phyloP scores from a whole-genome alignment of 2,888 invertebrate genomes.

The Ectemnius lituratus region DNA sequence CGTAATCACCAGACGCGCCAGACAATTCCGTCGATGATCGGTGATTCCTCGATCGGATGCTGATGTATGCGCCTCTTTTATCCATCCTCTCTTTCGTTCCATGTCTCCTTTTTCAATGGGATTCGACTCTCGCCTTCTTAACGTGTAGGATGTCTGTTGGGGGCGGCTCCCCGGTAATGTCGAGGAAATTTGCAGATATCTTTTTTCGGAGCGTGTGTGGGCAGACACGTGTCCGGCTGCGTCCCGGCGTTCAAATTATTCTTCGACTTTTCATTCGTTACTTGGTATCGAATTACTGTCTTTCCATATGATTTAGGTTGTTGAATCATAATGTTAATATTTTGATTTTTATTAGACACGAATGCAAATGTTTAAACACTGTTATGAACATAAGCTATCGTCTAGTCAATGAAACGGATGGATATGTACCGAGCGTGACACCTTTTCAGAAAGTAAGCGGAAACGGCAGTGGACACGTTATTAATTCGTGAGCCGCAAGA shows the following conservation, averaged over 20 bases:
- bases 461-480: slow-evolving; percentile 6
- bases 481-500: slow-evolving; percentile 38
- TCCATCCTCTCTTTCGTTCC: neutral
- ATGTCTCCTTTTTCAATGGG: neutral
- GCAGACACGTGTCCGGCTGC: slow-evolving; percentile 49
- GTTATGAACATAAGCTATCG: no score
- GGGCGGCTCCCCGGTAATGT: slow-evolving; percentile 25
- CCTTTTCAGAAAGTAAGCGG: neutral
- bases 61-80: neutral
- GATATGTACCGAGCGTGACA: neutral
- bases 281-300: no score
- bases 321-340: no score
- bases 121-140: neutral
- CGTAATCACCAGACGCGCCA: neutral
- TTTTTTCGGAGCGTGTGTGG: slow-evolving; percentile 52
- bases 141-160: slow-evolving; percentile 28
- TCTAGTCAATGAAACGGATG: no score
- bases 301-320: no score
- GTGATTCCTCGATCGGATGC: slow-evolving; percentile 24
- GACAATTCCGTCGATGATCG: slow-evolving; percentile 33
- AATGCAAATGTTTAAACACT: no score
- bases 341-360: no score
- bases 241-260: no score
- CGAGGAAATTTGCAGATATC: slow-evolving; percentile 45
- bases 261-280: no score